Evolutionary conservation across 2,797 vertebrate species (phyloP).

Genomic region (Molossus molossus): DNA sequence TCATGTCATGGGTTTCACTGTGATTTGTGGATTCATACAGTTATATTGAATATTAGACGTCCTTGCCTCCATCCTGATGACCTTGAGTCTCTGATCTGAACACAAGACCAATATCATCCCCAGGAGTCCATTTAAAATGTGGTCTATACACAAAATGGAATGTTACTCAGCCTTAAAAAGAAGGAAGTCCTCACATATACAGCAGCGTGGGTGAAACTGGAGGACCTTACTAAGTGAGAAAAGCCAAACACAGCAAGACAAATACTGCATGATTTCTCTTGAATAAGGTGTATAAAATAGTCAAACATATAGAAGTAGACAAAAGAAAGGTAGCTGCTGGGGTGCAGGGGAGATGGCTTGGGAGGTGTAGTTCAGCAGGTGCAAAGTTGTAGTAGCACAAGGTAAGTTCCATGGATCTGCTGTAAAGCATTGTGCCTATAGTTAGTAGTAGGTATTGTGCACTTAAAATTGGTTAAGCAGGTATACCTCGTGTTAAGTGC

Average conservation of each 20-base stretch:
- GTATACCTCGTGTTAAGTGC: background rate
- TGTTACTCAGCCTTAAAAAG: too few relatives aligned
- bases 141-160: too few relatives aligned
- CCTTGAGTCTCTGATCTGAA: background rate
- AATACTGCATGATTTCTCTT: accelerated
- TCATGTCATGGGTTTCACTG: accelerated
- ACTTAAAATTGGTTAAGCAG: background rate
- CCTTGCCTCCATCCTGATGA: too few relatives aligned
- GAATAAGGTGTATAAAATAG: too few relatives aligned
- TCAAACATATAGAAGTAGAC: background rate
- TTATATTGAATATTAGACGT: accelerated
- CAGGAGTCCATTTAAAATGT: too few relatives aligned
- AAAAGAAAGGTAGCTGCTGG: background rate
- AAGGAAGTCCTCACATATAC: too few relatives aligned
- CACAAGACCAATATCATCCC: too few relatives aligned
- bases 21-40: too few relatives aligned
- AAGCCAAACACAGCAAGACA: background rate
- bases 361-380: background rate
- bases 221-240: background rate
- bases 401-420: too few relatives aligned
- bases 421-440: accelerated
- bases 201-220: too few relatives aligned
- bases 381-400: accelerated
- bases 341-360: background rate
- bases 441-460: accelerated